A percentile compares a stretch with the other conserved stretches of the same genome.
Evolutionary conservation across 2,888 invertebrate genomes (phyloP).

Genomic region (Meghimatium bilineatum): DNA sequence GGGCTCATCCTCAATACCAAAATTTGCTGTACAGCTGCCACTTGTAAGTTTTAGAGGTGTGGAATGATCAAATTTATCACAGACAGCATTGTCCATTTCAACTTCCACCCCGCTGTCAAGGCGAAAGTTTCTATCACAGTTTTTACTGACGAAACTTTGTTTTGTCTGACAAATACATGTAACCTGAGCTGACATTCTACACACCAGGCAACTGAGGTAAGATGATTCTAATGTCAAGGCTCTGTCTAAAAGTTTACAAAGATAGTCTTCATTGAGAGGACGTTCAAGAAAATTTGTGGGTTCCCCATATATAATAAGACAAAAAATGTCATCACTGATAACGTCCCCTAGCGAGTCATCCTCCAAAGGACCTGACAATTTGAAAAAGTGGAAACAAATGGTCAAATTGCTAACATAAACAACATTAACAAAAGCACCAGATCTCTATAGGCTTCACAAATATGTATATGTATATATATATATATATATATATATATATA

Average conservation of each 20-base stretch:
- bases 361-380: constrained; percentile 46
- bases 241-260: constrained; percentile 41
- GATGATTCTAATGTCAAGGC: constrained; percentile 39
- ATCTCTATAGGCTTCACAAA: too few relatives aligned
- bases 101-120: constrained; percentile 53
- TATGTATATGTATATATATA: too few relatives aligned
- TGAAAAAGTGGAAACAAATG: constrained; percentile 17
- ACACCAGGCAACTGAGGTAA: constrained; percentile 40
- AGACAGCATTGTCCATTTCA: constrained; percentile 42
- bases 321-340: constrained; percentile 36
- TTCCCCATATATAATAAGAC: constrained; percentile 42
- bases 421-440: background rate
- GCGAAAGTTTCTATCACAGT: constrained; percentile 45
- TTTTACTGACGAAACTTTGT: background rate
- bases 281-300: constrained; percentile 37
- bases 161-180: constrained; percentile 22
- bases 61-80: constrained; percentile 49
- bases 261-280: constrained; percentile 32
- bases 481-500: too few relatives aligned
- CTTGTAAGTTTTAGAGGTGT: constrained; percentile 14
- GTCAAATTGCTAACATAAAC: background rate
- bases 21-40: constrained; percentile 25
- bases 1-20: background rate
- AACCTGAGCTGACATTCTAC: constrained; percentile 26
- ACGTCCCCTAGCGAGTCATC: constrained; percentile 42